Evolutionary conservation across 2,113 vertebrate species (phyloP), one percentile per base, ranked within the genome.

Genomic region (Tragelaphus scriptus): DNA sequence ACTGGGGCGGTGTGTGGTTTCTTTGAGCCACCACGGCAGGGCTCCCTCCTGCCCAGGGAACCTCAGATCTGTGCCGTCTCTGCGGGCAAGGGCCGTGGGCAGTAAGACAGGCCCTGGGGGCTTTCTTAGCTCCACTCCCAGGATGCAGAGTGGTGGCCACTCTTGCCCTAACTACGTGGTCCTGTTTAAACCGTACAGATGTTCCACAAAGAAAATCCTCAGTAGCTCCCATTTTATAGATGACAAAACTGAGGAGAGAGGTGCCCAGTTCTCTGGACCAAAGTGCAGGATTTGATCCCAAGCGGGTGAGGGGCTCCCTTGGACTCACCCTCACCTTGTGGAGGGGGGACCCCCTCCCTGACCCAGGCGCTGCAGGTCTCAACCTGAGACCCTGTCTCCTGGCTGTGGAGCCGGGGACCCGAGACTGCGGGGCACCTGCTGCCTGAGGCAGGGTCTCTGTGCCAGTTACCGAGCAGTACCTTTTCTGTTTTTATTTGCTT

Each of bases 391-490:
- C 68, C 8, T 36, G 21, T 55, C 44, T 28, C 30, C 85, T 23
- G 30, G 77, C 44, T 2, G 10, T 2, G 19, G 47, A 84, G 84
- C 23, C 0, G 0, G 10, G 55, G 15, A 17, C 23, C 9, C 7
- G 0, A 55, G 19, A 5, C 1, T 49, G 47, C 0, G 2, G 65
- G 36, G 59, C n/a, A 9, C 2, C n/a, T 23, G 30, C 4, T 2
- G 30, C 81, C 1, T 7, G 61, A 13, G 36, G 56, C 10, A 19
- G 51, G 13, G 6, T 53, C n/a, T 40, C 59, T 26, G 17, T 4
- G 1, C 23, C 1, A 3, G 3, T 65, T 36, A 5, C 16, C 11
- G 2, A n/a, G 2, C 4, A 0, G 25, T 0, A 2, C 26, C 13
- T 13, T n/a, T 32, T 6, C 56, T 89, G 82, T 92, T 63, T 87